These are phyloP conservation scores for Andrena marginata DNA, from an alignment of 2,888 invertebrate species.

Conservation along the genomic window DNA sequence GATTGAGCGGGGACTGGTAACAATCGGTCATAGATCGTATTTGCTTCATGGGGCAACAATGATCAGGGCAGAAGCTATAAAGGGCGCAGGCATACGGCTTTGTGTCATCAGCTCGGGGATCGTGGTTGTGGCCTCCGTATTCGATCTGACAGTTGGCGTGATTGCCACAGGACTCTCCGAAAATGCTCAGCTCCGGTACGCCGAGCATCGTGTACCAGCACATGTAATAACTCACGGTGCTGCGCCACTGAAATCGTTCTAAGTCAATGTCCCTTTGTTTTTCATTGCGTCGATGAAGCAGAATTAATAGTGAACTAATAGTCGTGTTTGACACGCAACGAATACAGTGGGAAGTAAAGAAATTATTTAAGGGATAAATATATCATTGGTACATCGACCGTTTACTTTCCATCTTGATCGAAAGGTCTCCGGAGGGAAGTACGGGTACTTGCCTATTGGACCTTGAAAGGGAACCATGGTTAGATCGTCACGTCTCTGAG, in stretches of 20 bases:
- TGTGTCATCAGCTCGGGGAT: slow-evolving; percentile 87
- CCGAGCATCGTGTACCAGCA: slow-evolving; percentile 89
- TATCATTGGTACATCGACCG: background rate
- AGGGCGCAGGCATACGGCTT: slow-evolving; percentile 87
- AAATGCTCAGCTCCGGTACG: slow-evolving; percentile 85
- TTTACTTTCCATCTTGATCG: slow-evolving; percentile 1
- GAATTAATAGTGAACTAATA: no score
- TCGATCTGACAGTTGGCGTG: slow-evolving; percentile 87
- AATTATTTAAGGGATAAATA: background rate
- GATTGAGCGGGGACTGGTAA: slow-evolving; percentile 85
- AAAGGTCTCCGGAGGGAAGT: background rate
- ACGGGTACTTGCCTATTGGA: slow-evolving; percentile 80
- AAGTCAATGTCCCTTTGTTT: background rate
- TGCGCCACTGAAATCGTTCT: slow-evolving; percentile 88
- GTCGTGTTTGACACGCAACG: background rate
- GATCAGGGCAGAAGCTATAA: slow-evolving; percentile 90
- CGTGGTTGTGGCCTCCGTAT: slow-evolving; percentile 85
- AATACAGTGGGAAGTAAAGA: background rate
- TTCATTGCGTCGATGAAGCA: no score
- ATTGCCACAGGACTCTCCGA: slow-evolving; percentile 88
- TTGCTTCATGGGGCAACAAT: slow-evolving; percentile 87
- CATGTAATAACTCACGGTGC: slow-evolving; percentile 89
- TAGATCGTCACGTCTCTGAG: slow-evolving; percentile 84
- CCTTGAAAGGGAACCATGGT: slow-evolving; percentile 87
- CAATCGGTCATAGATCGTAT: slow-evolving; percentile 85